Evolutionary conservation across 2,888 invertebrate genomes (phyloP).

Genomic region (Hydriomena furcata): DNA sequence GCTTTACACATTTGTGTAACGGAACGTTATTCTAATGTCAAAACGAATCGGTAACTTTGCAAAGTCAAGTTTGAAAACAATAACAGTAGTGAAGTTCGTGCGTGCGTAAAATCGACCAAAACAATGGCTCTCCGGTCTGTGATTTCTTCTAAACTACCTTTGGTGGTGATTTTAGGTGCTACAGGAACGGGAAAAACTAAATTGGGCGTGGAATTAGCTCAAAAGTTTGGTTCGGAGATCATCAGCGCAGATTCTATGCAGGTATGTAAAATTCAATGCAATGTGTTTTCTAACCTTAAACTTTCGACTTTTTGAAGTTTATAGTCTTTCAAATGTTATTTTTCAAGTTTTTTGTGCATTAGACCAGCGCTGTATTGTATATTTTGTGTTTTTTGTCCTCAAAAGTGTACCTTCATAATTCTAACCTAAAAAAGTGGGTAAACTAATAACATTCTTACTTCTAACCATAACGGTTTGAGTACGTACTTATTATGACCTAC

Average conservation of each 20-base stretch:
- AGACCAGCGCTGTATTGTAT: not conserved
- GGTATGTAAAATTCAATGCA: slow-evolving; percentile 75
- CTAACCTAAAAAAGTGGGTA: slow-evolving; percentile 4
- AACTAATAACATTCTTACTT: too few species aligned
- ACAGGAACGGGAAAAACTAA: slow-evolving; percentile 99
- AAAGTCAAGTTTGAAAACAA: slow-evolving; percentile 48
- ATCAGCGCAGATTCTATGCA: slow-evolving; percentile 99
- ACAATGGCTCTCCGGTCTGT: slow-evolving; percentile 72
- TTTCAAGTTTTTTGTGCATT: not conserved
- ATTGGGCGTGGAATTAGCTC: slow-evolving; percentile 95
- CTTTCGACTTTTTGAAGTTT: not conserved
- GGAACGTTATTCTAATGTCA: too few species aligned
- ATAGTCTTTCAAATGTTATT: not conserved
- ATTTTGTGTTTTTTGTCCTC: not conserved
- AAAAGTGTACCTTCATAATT: too few species aligned
- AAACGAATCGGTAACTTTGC: too few species aligned
- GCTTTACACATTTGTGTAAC: slow-evolving; percentile 7
- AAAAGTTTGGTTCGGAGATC: slow-evolving; percentile 93
- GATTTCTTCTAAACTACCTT: slow-evolving; percentile 80
- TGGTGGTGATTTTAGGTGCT: slow-evolving; percentile 96
- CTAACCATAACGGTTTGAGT: too few species aligned
- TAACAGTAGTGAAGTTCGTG: slow-evolving; percentile 77
- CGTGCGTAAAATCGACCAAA: slow-evolving; percentile 44
- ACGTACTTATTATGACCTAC: too few species aligned
- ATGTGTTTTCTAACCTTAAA: slow-evolving; percentile 57